phyloP scores from a whole-genome alignment of 2,888 invertebrate genomes.

The Drosophila falleni region DNA sequence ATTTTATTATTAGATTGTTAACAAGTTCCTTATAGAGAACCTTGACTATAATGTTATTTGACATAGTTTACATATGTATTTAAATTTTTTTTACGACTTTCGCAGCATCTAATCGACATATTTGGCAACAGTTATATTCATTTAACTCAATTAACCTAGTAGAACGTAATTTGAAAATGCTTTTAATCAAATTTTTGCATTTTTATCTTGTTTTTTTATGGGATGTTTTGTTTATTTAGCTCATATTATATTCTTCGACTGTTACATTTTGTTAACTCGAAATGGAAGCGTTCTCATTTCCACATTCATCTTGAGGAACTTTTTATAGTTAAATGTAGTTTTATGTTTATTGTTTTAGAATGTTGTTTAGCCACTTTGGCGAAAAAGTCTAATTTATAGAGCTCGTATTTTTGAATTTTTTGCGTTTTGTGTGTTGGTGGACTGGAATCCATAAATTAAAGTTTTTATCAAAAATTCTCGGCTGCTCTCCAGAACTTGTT shows the following conservation, averaged over 20 bases:
- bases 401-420: slow-evolving; percentile 43
- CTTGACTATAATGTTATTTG: slow-evolving; percentile 1
- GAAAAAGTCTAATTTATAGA: slow-evolving; percentile 59
- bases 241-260: slow-evolving; percentile 23
- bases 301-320: slow-evolving; percentile 44
- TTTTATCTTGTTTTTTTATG: slow-evolving; percentile 26
- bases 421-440: slow-evolving; percentile 61
- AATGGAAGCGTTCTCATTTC: slow-evolving; percentile 53
- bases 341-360: slow-evolving; percentile 76
- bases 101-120: slow-evolving; percentile 9
- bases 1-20: not conserved
- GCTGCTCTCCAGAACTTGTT: slow-evolving; percentile 34
- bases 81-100: not conserved
- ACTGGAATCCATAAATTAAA: slow-evolving; percentile 55
- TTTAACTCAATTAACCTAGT: slow-evolving; percentile 5
- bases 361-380: slow-evolving; percentile 76
- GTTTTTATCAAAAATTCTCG: slow-evolving; percentile 26
- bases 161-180: slow-evolving; percentile 15
- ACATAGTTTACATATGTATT: slow-evolving; percentile 16
- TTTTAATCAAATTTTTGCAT: slow-evolving; percentile 28
- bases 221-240: slow-evolving; percentile 9
- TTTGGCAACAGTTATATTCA: slow-evolving; percentile 7
- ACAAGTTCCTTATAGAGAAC: slow-evolving; percentile 1
- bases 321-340: slow-evolving; percentile 47
- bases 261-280: slow-evolving; percentile 48